These are phyloP conservation scores for Ecliptopera silaceata DNA, from an alignment of 2,888 invertebrate species.

Conservation along the genomic window DNA sequence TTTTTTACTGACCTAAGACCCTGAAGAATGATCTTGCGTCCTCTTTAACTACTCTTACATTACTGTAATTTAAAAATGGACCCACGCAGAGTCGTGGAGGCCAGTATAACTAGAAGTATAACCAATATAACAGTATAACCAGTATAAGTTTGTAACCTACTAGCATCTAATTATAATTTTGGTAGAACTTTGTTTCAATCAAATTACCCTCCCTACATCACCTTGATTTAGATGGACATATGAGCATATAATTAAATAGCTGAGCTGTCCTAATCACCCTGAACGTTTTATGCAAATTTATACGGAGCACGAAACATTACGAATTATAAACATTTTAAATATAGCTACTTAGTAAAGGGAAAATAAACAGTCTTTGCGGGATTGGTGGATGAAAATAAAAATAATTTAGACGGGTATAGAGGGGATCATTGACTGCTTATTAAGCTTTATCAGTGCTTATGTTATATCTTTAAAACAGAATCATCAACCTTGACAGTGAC, in stretches of 20 bases:
- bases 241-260: constrained; percentile 54
- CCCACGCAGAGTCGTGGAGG: no score
- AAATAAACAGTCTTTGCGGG: constrained; percentile 46
- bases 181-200: constrained; percentile 7
- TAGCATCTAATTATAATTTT: background rate
- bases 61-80: no score
- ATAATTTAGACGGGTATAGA: background rate
- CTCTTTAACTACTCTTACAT: no score
- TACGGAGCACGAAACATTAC: constrained; percentile 43
- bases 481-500: no score
- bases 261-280: constrained; percentile 41
- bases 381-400: constrained; percentile 29
- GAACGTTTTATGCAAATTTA: constrained; percentile 56
- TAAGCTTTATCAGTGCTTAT: no score
- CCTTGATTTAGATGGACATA: constrained; percentile 53
- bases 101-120: no score
- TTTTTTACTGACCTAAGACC: no score
- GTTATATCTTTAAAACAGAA: no score
- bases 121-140: no score
- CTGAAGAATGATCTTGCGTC: no score
- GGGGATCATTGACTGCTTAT: no score
- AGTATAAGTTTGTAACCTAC: no score
- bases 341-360: constrained; percentile 12
- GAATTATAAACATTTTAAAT: constrained; percentile 16
- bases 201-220: constrained; percentile 22